phyloP scores from a whole-genome alignment of 2,797 vertebrate genomes.

The Karalla daura region DNA sequence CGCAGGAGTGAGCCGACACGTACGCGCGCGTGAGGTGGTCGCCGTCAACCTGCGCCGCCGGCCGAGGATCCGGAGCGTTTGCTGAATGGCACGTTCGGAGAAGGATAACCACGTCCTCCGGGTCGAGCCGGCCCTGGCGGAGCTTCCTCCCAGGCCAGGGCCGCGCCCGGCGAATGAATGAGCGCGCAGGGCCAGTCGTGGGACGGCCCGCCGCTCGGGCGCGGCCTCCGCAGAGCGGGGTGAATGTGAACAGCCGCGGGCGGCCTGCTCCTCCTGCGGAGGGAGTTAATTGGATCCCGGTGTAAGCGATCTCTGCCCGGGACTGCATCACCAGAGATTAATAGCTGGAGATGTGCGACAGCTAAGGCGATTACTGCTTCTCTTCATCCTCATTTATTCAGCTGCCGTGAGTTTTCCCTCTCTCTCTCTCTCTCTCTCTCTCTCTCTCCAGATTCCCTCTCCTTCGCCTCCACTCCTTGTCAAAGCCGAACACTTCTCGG shows the following conservation, averaged over 20 bases:
- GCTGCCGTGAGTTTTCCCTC: slow-evolving; percentile 23
- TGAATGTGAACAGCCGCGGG: slow-evolving; percentile 40
- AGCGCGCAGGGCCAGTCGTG: slow-evolving; percentile 48
- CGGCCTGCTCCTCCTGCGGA: slow-evolving; percentile 36
- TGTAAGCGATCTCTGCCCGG: slow-evolving; percentile 63
- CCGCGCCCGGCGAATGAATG: slow-evolving; percentile 43
- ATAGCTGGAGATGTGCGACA: slow-evolving; percentile 65
- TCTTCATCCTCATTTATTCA: slow-evolving; percentile 62
- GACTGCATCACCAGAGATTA: slow-evolving; percentile 65
- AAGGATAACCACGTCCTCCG: too few species aligned
- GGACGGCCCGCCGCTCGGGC: slow-evolving; percentile 38
- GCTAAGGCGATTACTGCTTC: slow-evolving; percentile 60
- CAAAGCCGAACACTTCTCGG: slow-evolving; percentile 9
- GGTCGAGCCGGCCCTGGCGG: too few species aligned
- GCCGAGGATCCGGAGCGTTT: slow-evolving; percentile 44
- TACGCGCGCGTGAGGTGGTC: slow-evolving; percentile 16
- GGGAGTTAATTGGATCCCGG: slow-evolving; percentile 74
- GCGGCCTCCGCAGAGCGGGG: slow-evolving; percentile 33
- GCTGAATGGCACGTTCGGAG: slow-evolving; percentile 61
- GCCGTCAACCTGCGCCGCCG: slow-evolving; percentile 30
- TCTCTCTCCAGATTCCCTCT: slow-evolving; percentile 21
- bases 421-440: slow-evolving; percentile 17
- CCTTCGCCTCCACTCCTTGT: slow-evolving; percentile 15
- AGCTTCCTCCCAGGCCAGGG: too few species aligned
- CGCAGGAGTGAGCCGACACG: slow-evolving; percentile 12